phyloP scores from a whole-genome alignment of 1,140 invertebrate genomes.

The Drepana arcuata region DNA sequence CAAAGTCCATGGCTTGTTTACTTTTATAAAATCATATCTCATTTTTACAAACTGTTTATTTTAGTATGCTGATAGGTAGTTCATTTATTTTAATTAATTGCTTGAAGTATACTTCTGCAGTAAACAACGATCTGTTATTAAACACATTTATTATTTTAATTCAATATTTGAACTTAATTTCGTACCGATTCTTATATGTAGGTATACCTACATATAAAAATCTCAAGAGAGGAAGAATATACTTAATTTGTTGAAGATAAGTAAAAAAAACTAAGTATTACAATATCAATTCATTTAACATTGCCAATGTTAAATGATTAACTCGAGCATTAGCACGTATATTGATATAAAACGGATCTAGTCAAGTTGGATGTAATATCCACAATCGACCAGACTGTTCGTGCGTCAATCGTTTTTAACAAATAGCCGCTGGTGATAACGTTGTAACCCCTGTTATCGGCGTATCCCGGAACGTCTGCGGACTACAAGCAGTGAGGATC shows the following conservation, averaged over 20 bases:
- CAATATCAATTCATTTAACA: no score
- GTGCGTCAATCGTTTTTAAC: slow-evolving; percentile 64
- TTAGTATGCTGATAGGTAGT: slow-evolving; percentile 1
- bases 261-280: slow-evolving; percentile 10
- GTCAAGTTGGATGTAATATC: slow-evolving; percentile 1
- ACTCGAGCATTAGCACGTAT: no score
- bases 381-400: slow-evolving; percentile 40
- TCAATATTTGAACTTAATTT: slow-evolving; percentile 2
- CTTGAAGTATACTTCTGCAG: background rate
- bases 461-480: slow-evolving; percentile 66
- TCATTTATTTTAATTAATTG: background rate
- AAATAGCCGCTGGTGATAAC: slow-evolving; percentile 54
- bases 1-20: slow-evolving; percentile 31
- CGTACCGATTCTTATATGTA: no score
- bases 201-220: slow-evolving; percentile 2
- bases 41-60: no score
- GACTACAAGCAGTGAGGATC: slow-evolving; percentile 40
- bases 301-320: no score
- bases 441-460: slow-evolving; percentile 61
- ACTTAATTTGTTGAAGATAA: slow-evolving; percentile 3
- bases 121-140: background rate
- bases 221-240: background rate
- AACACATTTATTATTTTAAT: background rate
- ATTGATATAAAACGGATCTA: no score
- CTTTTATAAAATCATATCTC: slow-evolving; percentile 12